Conservation (phyloP, 2,113 vertebrate genomes). For the Eretmochelys imbricata region DNA sequence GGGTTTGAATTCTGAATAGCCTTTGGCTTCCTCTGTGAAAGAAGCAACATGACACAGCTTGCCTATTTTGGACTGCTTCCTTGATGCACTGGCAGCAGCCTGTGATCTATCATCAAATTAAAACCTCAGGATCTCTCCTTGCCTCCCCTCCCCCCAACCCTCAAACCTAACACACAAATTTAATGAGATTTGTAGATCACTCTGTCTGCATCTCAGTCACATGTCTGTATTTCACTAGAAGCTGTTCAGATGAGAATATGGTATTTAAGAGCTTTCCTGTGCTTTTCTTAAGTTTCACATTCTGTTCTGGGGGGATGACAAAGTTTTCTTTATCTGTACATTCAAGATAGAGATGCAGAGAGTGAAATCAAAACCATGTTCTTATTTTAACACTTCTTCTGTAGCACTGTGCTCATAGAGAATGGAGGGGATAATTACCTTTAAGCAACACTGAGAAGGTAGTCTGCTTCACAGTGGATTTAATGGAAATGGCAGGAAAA, state of each 20-base stretch:
- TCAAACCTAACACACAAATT: neutral
- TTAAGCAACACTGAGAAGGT: neutral
- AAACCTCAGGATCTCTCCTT: neutral
- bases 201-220: neutral
- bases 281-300: neutral
- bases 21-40: neutral
- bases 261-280: neutral
- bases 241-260: neutral
- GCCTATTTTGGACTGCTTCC: neutral
- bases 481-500: neutral
- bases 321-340: neutral
- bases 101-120: neutral
- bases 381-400: neutral
- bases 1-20: neutral
- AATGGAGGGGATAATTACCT: neutral
- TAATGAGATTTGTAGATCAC: accelerated
- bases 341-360: neutral
- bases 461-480: neutral
- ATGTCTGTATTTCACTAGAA: neutral
- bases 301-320: neutral
- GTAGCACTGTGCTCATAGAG: neutral
- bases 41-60: neutral
- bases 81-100: neutral
- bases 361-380: neutral
- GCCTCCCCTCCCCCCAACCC: neutral